phyloP scores from a whole-genome alignment of 2,888 invertebrate species.

The Lasioglossum oenotherae region DNA sequence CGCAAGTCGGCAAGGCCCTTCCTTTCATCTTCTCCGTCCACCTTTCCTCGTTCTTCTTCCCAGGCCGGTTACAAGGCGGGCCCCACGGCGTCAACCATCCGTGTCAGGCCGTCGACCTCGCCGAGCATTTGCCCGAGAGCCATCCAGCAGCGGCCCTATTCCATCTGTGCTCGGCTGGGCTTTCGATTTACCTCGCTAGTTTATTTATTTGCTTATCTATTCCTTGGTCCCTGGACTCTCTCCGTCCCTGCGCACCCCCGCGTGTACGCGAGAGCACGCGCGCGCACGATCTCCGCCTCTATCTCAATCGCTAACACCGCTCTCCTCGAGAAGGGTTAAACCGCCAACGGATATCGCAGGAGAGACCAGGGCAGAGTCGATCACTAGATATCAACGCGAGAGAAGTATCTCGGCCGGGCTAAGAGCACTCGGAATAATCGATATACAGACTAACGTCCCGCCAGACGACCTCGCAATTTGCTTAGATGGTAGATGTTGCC shows the following conservation, averaged over 20 bases:
- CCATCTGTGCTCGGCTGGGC: conserved; percentile 40
- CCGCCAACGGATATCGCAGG: conserved; percentile 54
- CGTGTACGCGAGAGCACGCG: neutral
- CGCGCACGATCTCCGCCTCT: neutral
- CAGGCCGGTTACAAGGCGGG: conserved; percentile 73
- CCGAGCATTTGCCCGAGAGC: conserved; percentile 76
- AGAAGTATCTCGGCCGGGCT: conserved; percentile 32
- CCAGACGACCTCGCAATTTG: conserved; percentile 65
- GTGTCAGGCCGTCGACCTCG: conserved; percentile 83
- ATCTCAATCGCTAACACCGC: neutral
- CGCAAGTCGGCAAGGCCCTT: conserved; percentile 68
- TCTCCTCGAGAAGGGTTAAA: conserved; percentile 36
- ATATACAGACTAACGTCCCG: conserved; percentile 60
- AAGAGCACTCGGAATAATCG: conserved; percentile 58
- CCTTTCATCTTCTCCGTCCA: conserved; percentile 65
- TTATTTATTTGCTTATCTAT: conserved; percentile 74
- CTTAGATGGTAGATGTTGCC: conserved; percentile 66
- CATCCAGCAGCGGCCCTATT: conserved; percentile 63
- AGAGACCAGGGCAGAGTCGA: conserved; percentile 49
- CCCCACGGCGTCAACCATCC: conserved; percentile 82
- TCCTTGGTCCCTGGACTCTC: conserved; percentile 60
- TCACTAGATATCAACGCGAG: conserved; percentile 60
- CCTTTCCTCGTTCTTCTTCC: conserved; percentile 67
- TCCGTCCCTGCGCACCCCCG: conserved; percentile 15
- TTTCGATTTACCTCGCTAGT: conserved; percentile 63